Percentiles rank a stretch among this genome's conserved stretches.
These are phyloP conservation scores for Sipha maydis DNA, from an alignment of 2,888 invertebrate species.

Conservation along the genomic window DNA sequence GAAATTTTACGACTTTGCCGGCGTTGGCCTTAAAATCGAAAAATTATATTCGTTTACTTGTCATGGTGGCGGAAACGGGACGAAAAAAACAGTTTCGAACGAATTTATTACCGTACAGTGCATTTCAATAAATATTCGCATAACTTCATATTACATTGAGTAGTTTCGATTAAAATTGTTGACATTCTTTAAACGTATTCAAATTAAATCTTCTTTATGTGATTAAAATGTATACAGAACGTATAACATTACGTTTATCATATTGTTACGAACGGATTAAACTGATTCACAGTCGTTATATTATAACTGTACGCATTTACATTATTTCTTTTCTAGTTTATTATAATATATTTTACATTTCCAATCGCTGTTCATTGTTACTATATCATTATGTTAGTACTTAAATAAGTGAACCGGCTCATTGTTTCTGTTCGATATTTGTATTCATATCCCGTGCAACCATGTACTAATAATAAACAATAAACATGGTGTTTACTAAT, in stretches of 20 bases:
- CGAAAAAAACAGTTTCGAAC: not conserved
- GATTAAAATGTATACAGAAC: slow-evolving; percentile 11
- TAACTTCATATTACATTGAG: not conserved
- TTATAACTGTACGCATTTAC: not conserved
- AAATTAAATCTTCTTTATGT: slow-evolving; percentile 1
- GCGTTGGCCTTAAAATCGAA: slow-evolving; percentile 21
- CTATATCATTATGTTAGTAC: too few relatives aligned
- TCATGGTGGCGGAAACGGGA: not conserved
- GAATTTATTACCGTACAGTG: slow-evolving; percentile 16
- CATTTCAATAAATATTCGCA: not conserved
- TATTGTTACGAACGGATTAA: slow-evolving; percentile 17
- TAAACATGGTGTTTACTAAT: too few relatives aligned
- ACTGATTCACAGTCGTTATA: slow-evolving; percentile 23
- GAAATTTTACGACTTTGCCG: slow-evolving; percentile 1
- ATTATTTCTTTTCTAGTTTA: too few relatives aligned
- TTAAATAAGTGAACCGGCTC: too few relatives aligned
- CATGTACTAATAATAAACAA: too few relatives aligned
- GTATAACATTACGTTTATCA: not conserved
- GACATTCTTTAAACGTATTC: not conserved
- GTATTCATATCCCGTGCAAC: too few relatives aligned
- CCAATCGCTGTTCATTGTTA: too few relatives aligned
- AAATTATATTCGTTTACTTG: slow-evolving; percentile 16
- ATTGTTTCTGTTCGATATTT: too few relatives aligned
- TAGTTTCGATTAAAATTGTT: slow-evolving; percentile 41
- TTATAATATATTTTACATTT: too few relatives aligned